A percentile compares a stretch with the other conserved stretches of the same genome.
These are phyloP conservation scores for Regulus satrapa DNA, from an alignment of 2,113 vertebrate species.

Conservation along the genomic window DNA sequence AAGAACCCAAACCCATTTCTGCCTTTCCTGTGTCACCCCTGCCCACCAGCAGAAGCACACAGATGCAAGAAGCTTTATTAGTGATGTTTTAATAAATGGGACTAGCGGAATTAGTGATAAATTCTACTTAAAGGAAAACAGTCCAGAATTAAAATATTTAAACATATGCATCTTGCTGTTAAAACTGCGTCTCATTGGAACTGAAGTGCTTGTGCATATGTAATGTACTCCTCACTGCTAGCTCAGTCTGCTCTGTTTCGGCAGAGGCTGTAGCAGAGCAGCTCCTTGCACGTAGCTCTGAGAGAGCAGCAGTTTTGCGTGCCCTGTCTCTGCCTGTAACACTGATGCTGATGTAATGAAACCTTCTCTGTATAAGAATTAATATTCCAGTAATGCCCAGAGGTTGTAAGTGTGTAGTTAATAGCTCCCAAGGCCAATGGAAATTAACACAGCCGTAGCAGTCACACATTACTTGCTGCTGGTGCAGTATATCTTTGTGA, in stretches of 20 bases:
- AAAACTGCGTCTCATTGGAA: background rate
- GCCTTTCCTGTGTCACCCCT: background rate
- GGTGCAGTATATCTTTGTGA: constrained; percentile 57
- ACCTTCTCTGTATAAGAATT: constrained; percentile 39
- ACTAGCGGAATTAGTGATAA: background rate
- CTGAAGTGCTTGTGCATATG: background rate
- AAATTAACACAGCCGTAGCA: constrained; percentile 53
- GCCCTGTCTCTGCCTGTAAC: background rate
- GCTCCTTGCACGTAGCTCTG: background rate
- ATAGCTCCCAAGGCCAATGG: constrained; percentile 62
- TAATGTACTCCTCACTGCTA: background rate
- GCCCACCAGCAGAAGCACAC: background rate
- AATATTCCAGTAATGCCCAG: constrained; percentile 58
- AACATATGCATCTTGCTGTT: background rate
- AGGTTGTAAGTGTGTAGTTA: constrained; percentile 60
- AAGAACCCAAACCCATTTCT: background rate
- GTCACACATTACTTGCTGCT: constrained; percentile 54
- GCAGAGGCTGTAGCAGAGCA: background rate
- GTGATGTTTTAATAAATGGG: background rate
- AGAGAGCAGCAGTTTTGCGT: background rate
- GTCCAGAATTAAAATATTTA: background rate
- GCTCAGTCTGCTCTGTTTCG: background rate
- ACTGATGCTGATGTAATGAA: background rate
- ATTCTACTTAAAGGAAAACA: background rate
- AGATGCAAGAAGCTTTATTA: background rate